These are phyloP conservation scores for Aphidius gifuensis DNA, from an alignment of 1,140 invertebrate species.

Conservation along the genomic window DNA sequence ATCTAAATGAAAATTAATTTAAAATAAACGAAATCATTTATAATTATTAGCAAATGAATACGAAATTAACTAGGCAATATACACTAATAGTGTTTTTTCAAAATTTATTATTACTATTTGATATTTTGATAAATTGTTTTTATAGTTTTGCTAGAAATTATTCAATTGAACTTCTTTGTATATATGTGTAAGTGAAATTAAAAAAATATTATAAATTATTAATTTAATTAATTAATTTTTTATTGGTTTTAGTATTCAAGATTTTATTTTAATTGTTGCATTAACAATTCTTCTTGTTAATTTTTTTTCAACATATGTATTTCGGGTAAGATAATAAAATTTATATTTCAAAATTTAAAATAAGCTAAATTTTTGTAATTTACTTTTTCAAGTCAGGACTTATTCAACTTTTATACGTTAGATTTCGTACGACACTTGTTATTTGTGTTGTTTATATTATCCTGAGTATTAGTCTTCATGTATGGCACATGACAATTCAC, in stretches of 20 bases:
- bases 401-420: constrained; percentile 64
- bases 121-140: constrained; percentile 49
- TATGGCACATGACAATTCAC: constrained; percentile 58
- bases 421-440: constrained; percentile 60
- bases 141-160: constrained; percentile 40
- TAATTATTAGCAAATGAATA: constrained; percentile 40
- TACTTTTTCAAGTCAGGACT: constrained; percentile 59
- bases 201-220: neutral
- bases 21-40: too few species aligned
- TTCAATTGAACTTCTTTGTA: constrained; percentile 44
- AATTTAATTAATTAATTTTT: constrained; percentile 5
- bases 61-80: constrained; percentile 46
- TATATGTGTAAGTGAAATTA: constrained; percentile 45
- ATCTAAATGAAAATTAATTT: too few species aligned
- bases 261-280: constrained; percentile 65
- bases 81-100: constrained; percentile 43
- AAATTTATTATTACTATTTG: constrained; percentile 45
- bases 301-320: constrained; percentile 71
- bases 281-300: constrained; percentile 63
- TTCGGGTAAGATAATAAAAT: constrained; percentile 60
- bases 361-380: constrained; percentile 21
- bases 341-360: constrained; percentile 2
- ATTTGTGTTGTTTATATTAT: constrained; percentile 59
- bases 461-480: constrained; percentile 59
- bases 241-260: constrained; percentile 61